Evolutionary conservation across 2,888 invertebrate species (phyloP).

Genomic region (Drosophila longiperda): DNA sequence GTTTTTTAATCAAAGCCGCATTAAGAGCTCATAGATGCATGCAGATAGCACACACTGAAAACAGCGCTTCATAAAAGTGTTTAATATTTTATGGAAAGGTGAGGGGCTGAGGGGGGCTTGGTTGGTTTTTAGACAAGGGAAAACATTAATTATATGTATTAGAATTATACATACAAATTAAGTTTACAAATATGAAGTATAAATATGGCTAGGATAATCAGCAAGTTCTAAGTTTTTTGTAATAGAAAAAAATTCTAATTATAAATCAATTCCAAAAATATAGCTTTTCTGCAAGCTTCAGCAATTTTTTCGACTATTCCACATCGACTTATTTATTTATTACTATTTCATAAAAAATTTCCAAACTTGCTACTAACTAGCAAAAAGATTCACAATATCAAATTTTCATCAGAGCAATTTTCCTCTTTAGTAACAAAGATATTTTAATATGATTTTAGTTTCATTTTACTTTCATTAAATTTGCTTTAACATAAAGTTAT

Average conservation of each 20-base stretch:
- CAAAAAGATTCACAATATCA: not conserved
- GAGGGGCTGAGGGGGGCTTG: not conserved
- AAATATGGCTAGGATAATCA: not conserved
- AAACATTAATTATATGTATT: not conserved
- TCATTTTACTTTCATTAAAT: not conserved
- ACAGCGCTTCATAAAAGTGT: slow-evolving; percentile 30
- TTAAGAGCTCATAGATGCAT: slow-evolving; percentile 53
- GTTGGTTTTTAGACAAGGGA: not conserved
- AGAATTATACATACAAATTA: not conserved
- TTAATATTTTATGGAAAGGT: not conserved
- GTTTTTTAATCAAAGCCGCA: slow-evolving; percentile 80
- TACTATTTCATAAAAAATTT: not conserved
- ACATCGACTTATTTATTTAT: not conserved
- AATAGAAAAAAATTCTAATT: not conserved
- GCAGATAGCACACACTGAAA: slow-evolving; percentile 18
- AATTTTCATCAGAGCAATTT: not conserved
- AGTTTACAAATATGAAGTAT: not conserved
- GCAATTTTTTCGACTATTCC: not conserved
- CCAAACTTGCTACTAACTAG: not conserved
- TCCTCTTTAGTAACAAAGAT: no score
- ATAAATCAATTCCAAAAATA: not conserved
- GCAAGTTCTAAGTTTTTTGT: not conserved
- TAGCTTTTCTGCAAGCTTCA: not conserved
- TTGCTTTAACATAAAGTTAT: not conserved
- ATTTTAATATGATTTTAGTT: no score